These are phyloP conservation scores for Leptarthrus brevirostris DNA, from an alignment of 2,888 invertebrate species.

Conservation along the genomic window DNA sequence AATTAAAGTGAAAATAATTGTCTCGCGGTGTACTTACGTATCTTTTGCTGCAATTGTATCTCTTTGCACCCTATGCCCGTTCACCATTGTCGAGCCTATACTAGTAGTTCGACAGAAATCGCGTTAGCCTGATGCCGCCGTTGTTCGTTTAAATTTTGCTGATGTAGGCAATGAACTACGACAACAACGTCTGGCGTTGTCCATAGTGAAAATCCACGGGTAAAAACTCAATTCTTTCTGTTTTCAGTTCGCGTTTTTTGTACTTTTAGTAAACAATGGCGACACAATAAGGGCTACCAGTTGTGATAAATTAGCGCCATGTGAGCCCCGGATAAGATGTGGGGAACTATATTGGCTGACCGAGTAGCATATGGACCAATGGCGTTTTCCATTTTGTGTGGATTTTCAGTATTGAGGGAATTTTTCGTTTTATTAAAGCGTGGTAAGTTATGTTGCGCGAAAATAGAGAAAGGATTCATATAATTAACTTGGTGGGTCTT, in stretches of 20 bases:
- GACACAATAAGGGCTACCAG: background rate
- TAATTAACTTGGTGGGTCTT: no score
- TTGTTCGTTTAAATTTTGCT: background rate
- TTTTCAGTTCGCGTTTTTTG: background rate
- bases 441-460: no score
- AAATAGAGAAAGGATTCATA: no score
- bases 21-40: slow-evolving; percentile 43
- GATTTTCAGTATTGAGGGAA: background rate
- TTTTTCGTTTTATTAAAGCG: no score
- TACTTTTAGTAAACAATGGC: background rate
- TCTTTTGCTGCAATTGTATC: slow-evolving; percentile 42
- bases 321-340: background rate
- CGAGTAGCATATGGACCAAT: background rate
- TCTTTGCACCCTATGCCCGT: background rate
- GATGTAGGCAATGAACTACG: background rate
- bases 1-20: slow-evolving; percentile 50
- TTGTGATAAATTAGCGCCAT: background rate
- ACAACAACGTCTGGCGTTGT: background rate
- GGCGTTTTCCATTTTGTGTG: background rate
- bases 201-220: background rate
- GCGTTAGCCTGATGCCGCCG: background rate
- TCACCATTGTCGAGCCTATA: slow-evolving; percentile 15
- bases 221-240: background rate
- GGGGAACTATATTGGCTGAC: background rate
- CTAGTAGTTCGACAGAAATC: slow-evolving; percentile 18